Evolutionary conservation across 2,113 vertebrate genomes (phyloP).

Genomic region (Upupa epops): DNA sequence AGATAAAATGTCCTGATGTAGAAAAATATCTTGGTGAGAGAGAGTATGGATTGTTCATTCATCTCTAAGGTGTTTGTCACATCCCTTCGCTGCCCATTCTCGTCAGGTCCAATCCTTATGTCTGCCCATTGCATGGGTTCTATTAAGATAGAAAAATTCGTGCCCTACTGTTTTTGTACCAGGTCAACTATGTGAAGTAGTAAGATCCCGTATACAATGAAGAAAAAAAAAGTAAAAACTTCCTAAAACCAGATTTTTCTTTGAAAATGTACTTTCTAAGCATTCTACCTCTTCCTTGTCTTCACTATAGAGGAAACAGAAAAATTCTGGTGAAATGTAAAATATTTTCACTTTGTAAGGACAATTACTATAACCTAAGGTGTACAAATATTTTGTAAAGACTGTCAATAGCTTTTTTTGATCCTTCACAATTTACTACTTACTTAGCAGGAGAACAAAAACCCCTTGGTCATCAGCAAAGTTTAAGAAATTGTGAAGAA

Average conservation of each 20-base stretch:
- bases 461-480: background rate
- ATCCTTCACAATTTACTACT: background rate
- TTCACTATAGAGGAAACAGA: background rate
- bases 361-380: background rate
- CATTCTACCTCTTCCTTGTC: background rate
- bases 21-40: background rate
- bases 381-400: background rate
- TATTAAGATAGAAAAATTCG: background rate
- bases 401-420: background rate
- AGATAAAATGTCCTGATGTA: background rate
- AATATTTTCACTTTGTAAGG: background rate
- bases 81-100: background rate
- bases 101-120: background rate
- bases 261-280: background rate
- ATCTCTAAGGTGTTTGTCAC: background rate
- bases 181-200: background rate
- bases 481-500: background rate
- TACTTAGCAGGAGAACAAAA: background rate
- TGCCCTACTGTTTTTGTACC: background rate
- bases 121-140: background rate
- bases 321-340: background rate
- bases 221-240: fast-evolving
- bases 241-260: background rate
- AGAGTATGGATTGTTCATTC: background rate
- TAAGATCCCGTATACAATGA: background rate